Base-by-base conservation (phyloP, 2,797 vertebrate genomes). In the Acrossocheilus fasciatus region DNA sequence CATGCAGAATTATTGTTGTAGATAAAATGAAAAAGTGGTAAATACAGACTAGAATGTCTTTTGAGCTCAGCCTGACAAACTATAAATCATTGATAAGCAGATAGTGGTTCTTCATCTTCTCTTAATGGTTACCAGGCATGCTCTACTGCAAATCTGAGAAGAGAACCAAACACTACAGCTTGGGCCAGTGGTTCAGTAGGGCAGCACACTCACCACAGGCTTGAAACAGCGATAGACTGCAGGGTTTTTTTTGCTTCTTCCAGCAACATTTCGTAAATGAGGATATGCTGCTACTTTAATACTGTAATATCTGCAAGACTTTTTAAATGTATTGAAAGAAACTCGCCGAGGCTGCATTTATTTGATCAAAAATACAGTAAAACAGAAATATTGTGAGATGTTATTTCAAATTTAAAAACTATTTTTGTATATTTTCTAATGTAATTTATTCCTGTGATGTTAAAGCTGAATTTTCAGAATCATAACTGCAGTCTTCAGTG, bases 1-100 rank as follows among this genome's bases (percentile, higher is more conserved):
- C 70, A 81, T 79, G 62, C 68, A 64, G 54, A 86, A 68, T 79
- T 87, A 86, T 20, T 62, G 45, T n/a, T 9, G 26, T 17, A 45
- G 17, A 86, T 23, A 70, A 68, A 81, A 45, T 4, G 30, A 69
- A 47, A 62, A 82, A 52, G 41, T 52, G 41, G 20, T 30, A 43
- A 43, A 82, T 70, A 6, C 39, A 80, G n/a, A 87, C 75, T 75
- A 59, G 7, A 77, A 70, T 36, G 79, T 84, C 82, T 87, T 86
- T 84, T 76, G 52, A 83, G 45, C 64, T 75, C 30, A 84, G 69
- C 75, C 52, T 77, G 74, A 89, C 74, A 78, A 79, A 82, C 75
- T 70, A 73, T 86, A 90, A 90, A 89, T 89, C 87, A 34, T 34
- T 78, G 78, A 89, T 80, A 87, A 89, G 82, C 79, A 91, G 83